Evolutionary conservation across 2,888 invertebrate genomes (phyloP).

Genomic region (Megalurothrips usitatus): DNA sequence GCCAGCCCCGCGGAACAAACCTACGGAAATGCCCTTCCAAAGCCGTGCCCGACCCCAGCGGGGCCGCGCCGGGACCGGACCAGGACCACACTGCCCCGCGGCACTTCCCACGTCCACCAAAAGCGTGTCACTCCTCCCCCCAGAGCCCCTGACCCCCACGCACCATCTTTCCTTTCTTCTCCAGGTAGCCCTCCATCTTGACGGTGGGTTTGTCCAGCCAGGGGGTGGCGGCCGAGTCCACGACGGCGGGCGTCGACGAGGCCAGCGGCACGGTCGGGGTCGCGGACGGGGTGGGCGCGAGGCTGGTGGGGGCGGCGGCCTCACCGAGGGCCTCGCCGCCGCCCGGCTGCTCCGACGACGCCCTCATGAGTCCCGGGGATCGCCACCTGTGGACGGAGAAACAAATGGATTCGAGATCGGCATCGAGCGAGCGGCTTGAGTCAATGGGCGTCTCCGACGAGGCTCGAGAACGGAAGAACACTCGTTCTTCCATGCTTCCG

Average conservation of each 20-base stretch:
- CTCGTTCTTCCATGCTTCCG: no score
- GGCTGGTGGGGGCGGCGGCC: not conserved
- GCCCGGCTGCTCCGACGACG: not conserved
- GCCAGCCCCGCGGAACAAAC: no score
- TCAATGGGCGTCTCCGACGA: no score
- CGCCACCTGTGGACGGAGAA: not conserved
- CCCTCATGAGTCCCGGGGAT: not conserved
- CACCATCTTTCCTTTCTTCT: slow-evolving; percentile 52
- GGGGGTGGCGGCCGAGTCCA: not conserved
- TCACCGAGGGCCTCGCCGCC: not conserved
- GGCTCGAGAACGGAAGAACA: no score
- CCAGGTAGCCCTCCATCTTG: slow-evolving; percentile 51
- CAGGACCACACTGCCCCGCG: no score
- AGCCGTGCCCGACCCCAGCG: no score
- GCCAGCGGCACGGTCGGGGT: not conserved
- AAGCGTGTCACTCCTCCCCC: no score
- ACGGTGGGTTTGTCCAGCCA: slow-evolving; percentile 38
- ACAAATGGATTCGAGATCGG: not conserved
- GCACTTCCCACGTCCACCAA: no score
- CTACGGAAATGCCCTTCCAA: no score
- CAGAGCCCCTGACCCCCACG: slow-evolving; percentile 35
- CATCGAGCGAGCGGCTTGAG: no score
- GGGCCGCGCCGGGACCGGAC: no score
- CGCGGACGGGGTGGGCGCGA: not conserved
- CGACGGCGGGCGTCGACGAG: not conserved